Evolutionary conservation across 2,888 invertebrate species (phyloP).

Genomic region (Acanthosepion pharaonis): DNA sequence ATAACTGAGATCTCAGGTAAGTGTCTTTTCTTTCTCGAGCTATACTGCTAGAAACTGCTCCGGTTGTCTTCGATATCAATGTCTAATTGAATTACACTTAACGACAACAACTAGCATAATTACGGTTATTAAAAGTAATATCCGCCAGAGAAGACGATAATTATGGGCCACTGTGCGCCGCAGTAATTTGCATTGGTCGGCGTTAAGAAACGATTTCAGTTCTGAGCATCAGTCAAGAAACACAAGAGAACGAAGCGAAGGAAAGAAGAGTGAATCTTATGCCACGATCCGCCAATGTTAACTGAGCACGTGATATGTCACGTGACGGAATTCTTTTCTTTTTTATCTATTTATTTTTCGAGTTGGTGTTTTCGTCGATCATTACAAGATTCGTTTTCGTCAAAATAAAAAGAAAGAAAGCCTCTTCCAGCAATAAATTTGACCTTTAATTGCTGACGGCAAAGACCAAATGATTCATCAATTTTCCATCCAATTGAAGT

Average conservation of each 20-base stretch:
- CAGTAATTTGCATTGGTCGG: conserved; percentile 7
- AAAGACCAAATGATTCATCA: background rate
- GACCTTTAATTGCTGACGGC: background rate
- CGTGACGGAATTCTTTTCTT: background rate
- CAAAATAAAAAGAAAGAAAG: background rate
- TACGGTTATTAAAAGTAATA: conserved; percentile 20
- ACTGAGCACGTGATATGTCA: background rate
- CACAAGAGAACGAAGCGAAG: background rate
- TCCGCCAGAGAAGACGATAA: background rate
- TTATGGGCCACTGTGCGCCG: background rate
- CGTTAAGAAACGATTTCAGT: background rate
- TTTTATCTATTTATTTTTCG: background rate
- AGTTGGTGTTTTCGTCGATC: background rate
- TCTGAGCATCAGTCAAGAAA: background rate
- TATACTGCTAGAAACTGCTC: background rate
- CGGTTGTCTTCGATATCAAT: background rate
- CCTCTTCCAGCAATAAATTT: background rate
- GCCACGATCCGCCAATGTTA: background rate
- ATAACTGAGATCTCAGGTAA: no score
- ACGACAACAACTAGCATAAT: background rate
- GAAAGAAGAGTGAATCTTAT: background rate
- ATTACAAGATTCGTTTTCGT: background rate
- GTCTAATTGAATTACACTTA: conserved; percentile 18
- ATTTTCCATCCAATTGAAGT: background rate
- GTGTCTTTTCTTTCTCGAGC: background rate